Evolutionary conservation across 2,113 vertebrate genomes (phyloP).

Genomic region (Rutilus rutilus): DNA sequence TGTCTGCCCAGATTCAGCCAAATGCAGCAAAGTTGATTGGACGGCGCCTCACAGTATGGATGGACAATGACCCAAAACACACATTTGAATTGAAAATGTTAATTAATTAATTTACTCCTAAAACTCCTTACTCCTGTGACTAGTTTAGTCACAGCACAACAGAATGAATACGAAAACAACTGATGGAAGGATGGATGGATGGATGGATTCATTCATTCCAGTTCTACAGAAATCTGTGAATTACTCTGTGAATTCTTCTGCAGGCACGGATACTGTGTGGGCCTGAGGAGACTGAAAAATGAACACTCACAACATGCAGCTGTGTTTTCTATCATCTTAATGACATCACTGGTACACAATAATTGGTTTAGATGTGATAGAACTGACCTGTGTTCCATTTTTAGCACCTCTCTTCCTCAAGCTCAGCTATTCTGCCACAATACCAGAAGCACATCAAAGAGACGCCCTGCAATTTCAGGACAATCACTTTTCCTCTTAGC

Average conservation of each 20-base stretch:
- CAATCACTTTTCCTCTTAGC: constrained; percentile 9
- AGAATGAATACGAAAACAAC: no score
- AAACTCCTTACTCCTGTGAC: no score
- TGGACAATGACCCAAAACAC: neutral
- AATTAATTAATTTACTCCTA: no score
- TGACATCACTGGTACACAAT: neutral
- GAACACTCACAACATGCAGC: neutral
- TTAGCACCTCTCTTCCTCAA: constrained; percentile 3
- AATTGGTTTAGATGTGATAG: constrained; percentile 5
- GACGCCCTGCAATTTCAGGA: neutral
- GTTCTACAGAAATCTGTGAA: neutral
- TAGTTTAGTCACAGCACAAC: no score
- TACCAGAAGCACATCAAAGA: constrained; percentile 27
- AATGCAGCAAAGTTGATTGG: neutral
- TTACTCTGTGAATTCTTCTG: neutral
- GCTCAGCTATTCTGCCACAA: constrained; percentile 24
- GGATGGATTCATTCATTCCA: neutral
- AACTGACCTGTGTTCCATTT: constrained; percentile 4
- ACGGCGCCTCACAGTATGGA: neutral
- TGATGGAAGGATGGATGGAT: no score
- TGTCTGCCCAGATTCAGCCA: neutral
- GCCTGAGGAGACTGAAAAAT: neutral
- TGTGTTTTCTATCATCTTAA: constrained; percentile 10
- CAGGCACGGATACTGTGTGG: neutral
- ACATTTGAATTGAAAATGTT: neutral